phyloP scores from a whole-genome alignment of 2,888 invertebrate species.

The Agrotis clavis region DNA sequence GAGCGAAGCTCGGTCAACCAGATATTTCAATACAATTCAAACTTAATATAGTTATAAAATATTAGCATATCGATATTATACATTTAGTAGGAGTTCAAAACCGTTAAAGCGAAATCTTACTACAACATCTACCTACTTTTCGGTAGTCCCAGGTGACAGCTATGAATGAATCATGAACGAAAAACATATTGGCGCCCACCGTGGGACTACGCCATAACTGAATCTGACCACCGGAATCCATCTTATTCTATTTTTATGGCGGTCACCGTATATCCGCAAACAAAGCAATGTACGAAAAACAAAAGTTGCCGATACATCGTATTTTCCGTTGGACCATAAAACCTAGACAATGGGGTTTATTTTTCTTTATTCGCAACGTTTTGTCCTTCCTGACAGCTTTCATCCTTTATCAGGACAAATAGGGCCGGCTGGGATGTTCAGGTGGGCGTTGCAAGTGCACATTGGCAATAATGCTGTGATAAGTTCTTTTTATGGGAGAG shows the following conservation, averaged over 20 bases:
- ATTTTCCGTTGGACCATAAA: constrained; percentile 48
- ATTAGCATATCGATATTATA: background rate
- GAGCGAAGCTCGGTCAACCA: no score
- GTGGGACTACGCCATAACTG: constrained; percentile 42
- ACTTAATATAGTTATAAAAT: background rate
- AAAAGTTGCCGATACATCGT: constrained; percentile 50
- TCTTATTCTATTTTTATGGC: constrained; percentile 50
- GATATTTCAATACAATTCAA: no score
- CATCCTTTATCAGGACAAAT: constrained; percentile 49
- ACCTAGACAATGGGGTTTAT: constrained; percentile 36
- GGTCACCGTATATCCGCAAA: constrained; percentile 48
- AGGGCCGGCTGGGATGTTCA: constrained; percentile 3
- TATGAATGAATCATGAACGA: constrained; percentile 53
- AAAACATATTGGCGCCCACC: constrained; percentile 58
- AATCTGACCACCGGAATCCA: constrained; percentile 46
- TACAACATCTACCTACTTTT: constrained; percentile 1
- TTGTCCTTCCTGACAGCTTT: constrained; percentile 41
- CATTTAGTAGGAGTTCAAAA: background rate
- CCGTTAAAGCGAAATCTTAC: background rate
- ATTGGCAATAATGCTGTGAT: constrained; percentile 36
- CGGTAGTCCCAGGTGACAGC: constrained; percentile 42
- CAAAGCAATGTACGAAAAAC: constrained; percentile 47
- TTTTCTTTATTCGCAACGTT: constrained; percentile 50
- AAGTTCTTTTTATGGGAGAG: constrained; percentile 10
- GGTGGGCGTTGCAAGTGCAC: constrained; percentile 41